These are phyloP conservation scores for Muscidifurax raptorellus DNA, from an alignment of 1,140 invertebrate species.

Conservation along the genomic window DNA sequence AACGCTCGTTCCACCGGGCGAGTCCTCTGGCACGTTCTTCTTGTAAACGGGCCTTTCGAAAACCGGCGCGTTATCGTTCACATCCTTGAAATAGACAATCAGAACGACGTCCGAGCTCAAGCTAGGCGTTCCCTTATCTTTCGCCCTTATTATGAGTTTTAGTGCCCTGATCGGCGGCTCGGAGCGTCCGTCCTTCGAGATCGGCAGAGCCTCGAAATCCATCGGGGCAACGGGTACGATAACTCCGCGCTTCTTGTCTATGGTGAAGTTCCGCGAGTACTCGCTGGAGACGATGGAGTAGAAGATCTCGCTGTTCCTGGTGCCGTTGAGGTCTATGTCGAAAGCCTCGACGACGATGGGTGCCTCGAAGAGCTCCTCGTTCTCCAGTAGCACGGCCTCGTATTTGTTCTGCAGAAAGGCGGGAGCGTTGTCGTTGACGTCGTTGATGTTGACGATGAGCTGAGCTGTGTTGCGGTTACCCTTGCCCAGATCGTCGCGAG, in stretches of 20 bases:
- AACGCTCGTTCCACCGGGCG: constrained; percentile 85
- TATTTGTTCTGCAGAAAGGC: constrained; percentile 89
- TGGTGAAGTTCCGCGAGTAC: constrained; percentile 86
- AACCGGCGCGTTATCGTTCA: constrained; percentile 89
- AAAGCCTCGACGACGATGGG: constrained; percentile 87
- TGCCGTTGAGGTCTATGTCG: constrained; percentile 91
- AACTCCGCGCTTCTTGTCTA: constrained; percentile 84
- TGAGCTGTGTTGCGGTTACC: constrained; percentile 93
- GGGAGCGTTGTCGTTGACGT: constrained; percentile 92
- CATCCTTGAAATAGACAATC: constrained; percentile 89
- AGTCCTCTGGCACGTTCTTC: constrained; percentile 88
- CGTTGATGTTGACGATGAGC: constrained; percentile 89
- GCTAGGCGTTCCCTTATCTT: constrained; percentile 87
- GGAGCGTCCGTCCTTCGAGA: constrained; percentile 73
- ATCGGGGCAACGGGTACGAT: constrained; percentile 81
- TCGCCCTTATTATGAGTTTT: constrained; percentile 85
- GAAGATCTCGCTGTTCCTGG: constrained; percentile 88
- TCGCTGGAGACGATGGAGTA: constrained; percentile 88
- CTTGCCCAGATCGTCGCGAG: constrained; percentile 89
- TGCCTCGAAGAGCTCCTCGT: constrained; percentile 85
- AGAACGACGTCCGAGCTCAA: constrained; percentile 85
- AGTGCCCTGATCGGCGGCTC: constrained; percentile 79
- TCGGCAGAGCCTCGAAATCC: constrained; percentile 86
- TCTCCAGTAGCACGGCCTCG: constrained; percentile 89
- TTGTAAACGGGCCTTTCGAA: constrained; percentile 87